Percentiles rank a stretch among this genome's conserved stretches.
These are phyloP conservation scores for Elephantulus edwardii DNA, from an alignment of 2,113 vertebrate species.

Conservation along the genomic window DNA sequence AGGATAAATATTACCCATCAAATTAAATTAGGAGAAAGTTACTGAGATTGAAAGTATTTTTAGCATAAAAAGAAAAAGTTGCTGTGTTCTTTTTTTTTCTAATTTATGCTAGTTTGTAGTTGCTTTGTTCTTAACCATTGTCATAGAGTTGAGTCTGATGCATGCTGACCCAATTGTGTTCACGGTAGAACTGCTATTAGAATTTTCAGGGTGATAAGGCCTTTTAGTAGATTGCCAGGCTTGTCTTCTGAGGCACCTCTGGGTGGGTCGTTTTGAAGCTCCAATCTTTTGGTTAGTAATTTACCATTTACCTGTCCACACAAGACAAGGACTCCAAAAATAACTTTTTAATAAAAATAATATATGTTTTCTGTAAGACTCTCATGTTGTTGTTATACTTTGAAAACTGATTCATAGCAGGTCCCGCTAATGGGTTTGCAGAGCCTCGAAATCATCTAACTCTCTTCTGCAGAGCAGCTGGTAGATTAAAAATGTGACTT, in stretches of 20 bases:
- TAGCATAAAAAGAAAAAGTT: neutral
- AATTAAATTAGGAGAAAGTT: neutral
- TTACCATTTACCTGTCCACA: neutral
- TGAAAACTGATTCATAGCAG: no score
- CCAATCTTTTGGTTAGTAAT: neutral
- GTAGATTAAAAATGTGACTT: no score
- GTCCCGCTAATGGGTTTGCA: no score
- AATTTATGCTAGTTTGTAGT: no score
- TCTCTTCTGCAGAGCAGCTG: no score
- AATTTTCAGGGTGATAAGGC: neutral
- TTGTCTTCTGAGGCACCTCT: neutral
- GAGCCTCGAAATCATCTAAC: no score
- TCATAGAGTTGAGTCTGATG: no score
- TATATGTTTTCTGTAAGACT: neutral
- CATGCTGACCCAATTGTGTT: neutral
- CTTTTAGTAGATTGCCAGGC: neutral
- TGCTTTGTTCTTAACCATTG: no score
- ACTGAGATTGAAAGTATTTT: neutral
- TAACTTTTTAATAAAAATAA: neutral
- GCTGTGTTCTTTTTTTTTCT: neutral
- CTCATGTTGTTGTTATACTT: no score
- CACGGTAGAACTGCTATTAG: neutral
- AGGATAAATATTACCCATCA: neutral
- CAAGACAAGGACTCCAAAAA: neutral
- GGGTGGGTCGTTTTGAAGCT: neutral